Evolutionary conservation across 2,888 invertebrate genomes (phyloP), one percentile per base, ranked within the genome.

Genomic region (Gasteruption jaculator): DNA sequence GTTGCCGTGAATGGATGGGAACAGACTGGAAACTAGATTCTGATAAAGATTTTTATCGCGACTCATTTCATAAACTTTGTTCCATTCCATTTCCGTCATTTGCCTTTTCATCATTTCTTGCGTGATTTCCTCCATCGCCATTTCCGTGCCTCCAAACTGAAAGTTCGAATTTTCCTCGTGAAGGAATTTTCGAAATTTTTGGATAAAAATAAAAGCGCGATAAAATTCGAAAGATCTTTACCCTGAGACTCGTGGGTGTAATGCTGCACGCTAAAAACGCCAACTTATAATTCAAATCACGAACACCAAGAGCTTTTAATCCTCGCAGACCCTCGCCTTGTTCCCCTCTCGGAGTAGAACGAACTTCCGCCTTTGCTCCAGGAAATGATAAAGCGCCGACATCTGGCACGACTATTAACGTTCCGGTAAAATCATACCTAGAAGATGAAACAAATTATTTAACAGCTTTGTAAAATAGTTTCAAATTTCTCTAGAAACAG

Each of bases 361-460:
- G 82, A 3, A 82, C 76, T 68, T 96, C 95, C 0, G 92, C 84
- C 61, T 85, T 83, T 0, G 90, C 85, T 3, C 93, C 95, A 0
- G 96, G 91, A 50, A 88, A 69, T 5, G 90, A 81, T 29, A 99
- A 68, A 0, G 86, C 85, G 0, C 89, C 86, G 1, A 99, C 90
- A 73, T 99, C 97, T 0, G 99, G 99, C 0, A 99, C 91, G 2
- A 96, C 97, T 61, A 99, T 95, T 11, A 99, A 75, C 1, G 95
- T 64, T 35, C 68, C 68, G 20, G 63, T 66, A 32, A 69, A 68
- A 44, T 68, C 68, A 29, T 66, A 68, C 26, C 65, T 68, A 21
- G 6, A 49, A 50, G 37, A 29, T 16, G 19, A 35, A 21, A 4
- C 41, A 12, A 30, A 39, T n/a, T n/a, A n/a, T n/a, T n/a, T n/a